A percentile compares a stretch with the other conserved stretches of the same genome.
Evolutionary conservation across 2,113 vertebrate genomes (phyloP).

Genomic region (Edolisoma coerulescens): DNA sequence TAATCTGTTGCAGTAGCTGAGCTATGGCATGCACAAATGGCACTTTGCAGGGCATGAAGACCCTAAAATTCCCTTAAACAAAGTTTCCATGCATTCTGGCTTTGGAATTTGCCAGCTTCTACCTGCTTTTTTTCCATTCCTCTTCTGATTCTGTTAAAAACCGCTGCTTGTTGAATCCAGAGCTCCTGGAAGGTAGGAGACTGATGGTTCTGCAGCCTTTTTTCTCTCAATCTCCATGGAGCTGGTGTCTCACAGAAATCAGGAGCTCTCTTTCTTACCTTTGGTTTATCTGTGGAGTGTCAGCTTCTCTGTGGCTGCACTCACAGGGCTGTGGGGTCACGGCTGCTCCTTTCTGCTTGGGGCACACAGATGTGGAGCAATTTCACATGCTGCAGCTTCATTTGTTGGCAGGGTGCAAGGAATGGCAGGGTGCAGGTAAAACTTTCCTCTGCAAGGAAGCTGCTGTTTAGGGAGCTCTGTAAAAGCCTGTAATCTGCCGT

Average conservation of each 20-base stretch:
- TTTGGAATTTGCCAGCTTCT: not conserved
- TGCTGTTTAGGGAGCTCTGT: not conserved
- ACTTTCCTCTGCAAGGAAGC: not conserved
- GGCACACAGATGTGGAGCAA: not conserved
- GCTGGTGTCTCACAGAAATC: not conserved
- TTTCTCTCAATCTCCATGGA: not conserved
- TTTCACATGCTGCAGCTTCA: fast-evolving
- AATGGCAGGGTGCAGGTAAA: not conserved
- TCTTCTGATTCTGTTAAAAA: not conserved
- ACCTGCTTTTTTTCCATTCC: not conserved
- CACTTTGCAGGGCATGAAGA: not conserved
- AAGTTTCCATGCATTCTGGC: not conserved
- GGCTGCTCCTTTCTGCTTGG: not conserved
- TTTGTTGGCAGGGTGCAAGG: too few species aligned
- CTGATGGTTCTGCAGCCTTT: not conserved
- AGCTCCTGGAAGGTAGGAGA: not conserved
- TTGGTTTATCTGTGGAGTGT: not conserved
- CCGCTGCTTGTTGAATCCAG: not conserved
- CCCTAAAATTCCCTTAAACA: not conserved
- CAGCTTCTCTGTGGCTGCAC: not conserved
- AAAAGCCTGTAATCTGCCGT: not conserved
- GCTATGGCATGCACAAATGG: not conserved
- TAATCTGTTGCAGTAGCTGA: not conserved
- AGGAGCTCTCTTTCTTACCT: not conserved
- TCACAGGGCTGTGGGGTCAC: not conserved